Evolutionary conservation across 2,797 vertebrate species (phyloP), one percentile per base, ranked within the genome.

Genomic region (Coregonus sp.): DNA sequence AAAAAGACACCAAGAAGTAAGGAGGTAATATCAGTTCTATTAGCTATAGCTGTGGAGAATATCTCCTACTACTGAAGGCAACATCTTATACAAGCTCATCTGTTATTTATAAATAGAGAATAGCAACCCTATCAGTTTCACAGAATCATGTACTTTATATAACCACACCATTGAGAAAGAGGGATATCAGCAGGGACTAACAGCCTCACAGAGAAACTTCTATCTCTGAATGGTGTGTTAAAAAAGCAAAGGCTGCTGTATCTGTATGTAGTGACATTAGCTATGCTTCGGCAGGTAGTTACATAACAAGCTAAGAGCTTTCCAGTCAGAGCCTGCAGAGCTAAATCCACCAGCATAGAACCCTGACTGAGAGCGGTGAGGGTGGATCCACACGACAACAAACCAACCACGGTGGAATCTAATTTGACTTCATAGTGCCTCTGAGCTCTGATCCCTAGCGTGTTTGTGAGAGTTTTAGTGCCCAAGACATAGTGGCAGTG

Each of bases 291-390:
- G 54, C 54, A 59, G 69, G 59, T 29, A n/a, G 75, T 89, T 90
- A 80, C 25, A 0, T 90, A 92, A 91, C 72, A 75, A 29, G 73
- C 74, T 79, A 61, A 80, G 80, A 83, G 79, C 82, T 12, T 56
- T 16, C 25, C 73, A 33, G 20, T 12, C 25, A 25, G 67, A 80
- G 75, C 65, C 75, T 75, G 77, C 54, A 72, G 75, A 66, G 29
- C 74, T 80, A 85, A 85, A 85, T 81, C 85, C 82, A 51, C 33
- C 63, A 70, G 80, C 80, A 82, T 3, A 72, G 79, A 73, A 75
- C 16, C 66, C 25, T 37, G 40, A 47, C 9, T 47, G 40, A 2
- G 40, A 47, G 40, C 11, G 40, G 40, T 6, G 15, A 73, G 35
- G 65, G 52, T 80, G 18, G 11, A 81, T 81, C 72, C 85, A 71